A percentile compares a stretch with the other conserved stretches of the same genome.
phyloP scores from a whole-genome alignment of 1,140 invertebrate genomes.

The Chlorops oryzae region DNA sequence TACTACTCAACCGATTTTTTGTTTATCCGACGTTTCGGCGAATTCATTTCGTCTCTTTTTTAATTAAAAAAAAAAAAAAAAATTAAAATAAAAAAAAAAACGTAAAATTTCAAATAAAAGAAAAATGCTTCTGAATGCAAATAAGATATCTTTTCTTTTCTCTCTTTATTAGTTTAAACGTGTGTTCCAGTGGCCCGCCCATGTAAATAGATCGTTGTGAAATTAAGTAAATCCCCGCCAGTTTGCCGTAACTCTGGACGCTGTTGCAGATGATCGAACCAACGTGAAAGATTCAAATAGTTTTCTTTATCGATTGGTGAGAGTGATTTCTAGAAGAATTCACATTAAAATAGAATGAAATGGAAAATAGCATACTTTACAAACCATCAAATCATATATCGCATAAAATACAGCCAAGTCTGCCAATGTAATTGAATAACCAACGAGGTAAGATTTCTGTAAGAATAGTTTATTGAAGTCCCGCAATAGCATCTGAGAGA shows the following conservation, averaged over 20 bases:
- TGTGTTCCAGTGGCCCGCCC: conserved; percentile 48
- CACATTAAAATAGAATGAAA: not conserved
- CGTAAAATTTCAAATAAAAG: conserved; percentile 43
- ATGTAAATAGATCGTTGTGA: conserved; percentile 51
- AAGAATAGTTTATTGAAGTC: conserved; percentile 53
- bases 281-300: conserved; percentile 58
- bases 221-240: conserved; percentile 55
- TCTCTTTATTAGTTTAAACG: conserved; percentile 19
- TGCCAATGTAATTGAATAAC: conserved; percentile 54
- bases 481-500: conserved; percentile 36
- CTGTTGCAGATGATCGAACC: conserved; percentile 63
- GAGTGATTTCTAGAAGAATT: conserved; percentile 48
- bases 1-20: no score
- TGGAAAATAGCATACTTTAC: conserved; percentile 15
- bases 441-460: conserved; percentile 53
- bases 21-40: no score
- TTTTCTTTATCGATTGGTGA: conserved; percentile 55
- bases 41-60: no score
- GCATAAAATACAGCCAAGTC: conserved; percentile 56
- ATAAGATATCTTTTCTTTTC: conserved; percentile 13
- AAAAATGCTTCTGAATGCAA: conserved; percentile 26
- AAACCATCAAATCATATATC: conserved; percentile 53
- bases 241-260: conserved; percentile 53
- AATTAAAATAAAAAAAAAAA: no score
- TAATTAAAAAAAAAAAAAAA: no score